Percentiles rank a stretch among this genome's conserved stretches.
These are phyloP conservation scores for Pteronura brasiliensis DNA, from an alignment of 2,113 vertebrate species.

Conservation along the genomic window DNA sequence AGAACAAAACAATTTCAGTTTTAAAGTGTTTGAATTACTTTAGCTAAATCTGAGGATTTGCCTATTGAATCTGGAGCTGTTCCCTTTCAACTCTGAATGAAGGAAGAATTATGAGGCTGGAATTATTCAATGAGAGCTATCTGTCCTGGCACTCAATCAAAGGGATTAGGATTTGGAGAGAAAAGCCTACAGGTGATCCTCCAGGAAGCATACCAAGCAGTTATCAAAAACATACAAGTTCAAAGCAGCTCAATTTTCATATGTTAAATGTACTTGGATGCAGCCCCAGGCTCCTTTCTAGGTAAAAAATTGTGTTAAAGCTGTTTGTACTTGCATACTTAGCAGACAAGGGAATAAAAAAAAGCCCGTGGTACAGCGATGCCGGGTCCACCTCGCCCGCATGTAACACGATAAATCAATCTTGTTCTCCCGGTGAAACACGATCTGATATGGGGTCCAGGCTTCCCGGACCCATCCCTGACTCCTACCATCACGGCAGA, in stretches of 20 bases:
- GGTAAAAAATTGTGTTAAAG: slow-evolving; percentile 91
- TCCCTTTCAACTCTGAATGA: slow-evolving; percentile 91
- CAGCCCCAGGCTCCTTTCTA: slow-evolving; percentile 91
- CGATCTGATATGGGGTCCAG: slow-evolving; percentile 72
- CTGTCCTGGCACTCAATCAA: slow-evolving; percentile 99
- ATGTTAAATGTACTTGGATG: slow-evolving; percentile 95
- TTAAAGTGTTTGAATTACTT: slow-evolving; percentile 86
- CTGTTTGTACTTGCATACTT: slow-evolving; percentile 93
- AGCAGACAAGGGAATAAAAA: slow-evolving; percentile 80
- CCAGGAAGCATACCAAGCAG: slow-evolving; percentile 99
- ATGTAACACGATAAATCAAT: slow-evolving; percentile 83
- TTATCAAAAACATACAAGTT: slow-evolving; percentile 99
- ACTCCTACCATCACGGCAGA: slow-evolving; percentile 58
- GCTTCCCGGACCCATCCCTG: slow-evolving; percentile 65
- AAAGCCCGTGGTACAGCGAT: slow-evolving; percentile 76
- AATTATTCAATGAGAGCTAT: slow-evolving; percentile 92
- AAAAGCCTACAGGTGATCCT: slow-evolving; percentile 98
- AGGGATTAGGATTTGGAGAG: slow-evolving; percentile 98
- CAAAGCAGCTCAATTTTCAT: slow-evolving; percentile 99
- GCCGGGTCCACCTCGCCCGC: slow-evolving; percentile 79
- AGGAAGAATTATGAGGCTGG: slow-evolving; percentile 88
- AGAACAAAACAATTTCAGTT: slow-evolving; percentile 88
- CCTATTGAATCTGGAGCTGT: slow-evolving; percentile 86
- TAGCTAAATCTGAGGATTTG: slow-evolving; percentile 87
- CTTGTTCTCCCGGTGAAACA: slow-evolving; percentile 78